Conservation (phyloP, 2,888 invertebrate species). For the Tetheella fluctuosa region DNA sequence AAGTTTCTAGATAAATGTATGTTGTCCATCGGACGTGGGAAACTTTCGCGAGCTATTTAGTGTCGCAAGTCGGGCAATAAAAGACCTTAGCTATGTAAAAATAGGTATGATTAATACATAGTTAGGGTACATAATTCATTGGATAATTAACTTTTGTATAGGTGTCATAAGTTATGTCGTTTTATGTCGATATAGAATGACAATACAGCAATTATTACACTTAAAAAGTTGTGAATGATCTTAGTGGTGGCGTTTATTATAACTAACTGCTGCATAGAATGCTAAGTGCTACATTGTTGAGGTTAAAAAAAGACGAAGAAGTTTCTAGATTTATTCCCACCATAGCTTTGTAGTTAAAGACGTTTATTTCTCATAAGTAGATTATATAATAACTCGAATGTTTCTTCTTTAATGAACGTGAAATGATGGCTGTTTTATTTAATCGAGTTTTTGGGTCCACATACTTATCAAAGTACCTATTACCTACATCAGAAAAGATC, state of each 20-base stretch:
- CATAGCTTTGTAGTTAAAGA: background rate
- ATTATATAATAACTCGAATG: too few species aligned
- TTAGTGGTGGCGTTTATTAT: background rate
- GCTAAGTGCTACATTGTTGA: background rate
- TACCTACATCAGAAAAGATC: too few species aligned
- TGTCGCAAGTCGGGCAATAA: constrained; percentile 41
- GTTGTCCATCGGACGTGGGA: constrained; percentile 48
- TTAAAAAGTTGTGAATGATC: background rate
- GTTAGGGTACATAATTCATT: constrained; percentile 22
- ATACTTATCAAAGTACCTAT: too few species aligned
- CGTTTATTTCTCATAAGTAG: too few species aligned
- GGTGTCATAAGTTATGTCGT: background rate
- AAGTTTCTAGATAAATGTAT: constrained; percentile 42
- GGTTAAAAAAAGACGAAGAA: too few species aligned
- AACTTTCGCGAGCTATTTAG: constrained; percentile 53
- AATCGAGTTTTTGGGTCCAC: too few species aligned
- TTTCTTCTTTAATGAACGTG: too few species aligned
- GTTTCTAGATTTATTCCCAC: background rate
- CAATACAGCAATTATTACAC: constrained; percentile 3
- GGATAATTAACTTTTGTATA: background rate
- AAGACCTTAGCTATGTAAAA: constrained; percentile 30
- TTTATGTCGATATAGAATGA: background rate
- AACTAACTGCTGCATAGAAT: background rate
- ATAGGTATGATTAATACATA: constrained; percentile 39
- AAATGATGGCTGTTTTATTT: too few species aligned